Conservation (phyloP, 2,888 invertebrate species). For the Synanthedon tipuliformis region DNA sequence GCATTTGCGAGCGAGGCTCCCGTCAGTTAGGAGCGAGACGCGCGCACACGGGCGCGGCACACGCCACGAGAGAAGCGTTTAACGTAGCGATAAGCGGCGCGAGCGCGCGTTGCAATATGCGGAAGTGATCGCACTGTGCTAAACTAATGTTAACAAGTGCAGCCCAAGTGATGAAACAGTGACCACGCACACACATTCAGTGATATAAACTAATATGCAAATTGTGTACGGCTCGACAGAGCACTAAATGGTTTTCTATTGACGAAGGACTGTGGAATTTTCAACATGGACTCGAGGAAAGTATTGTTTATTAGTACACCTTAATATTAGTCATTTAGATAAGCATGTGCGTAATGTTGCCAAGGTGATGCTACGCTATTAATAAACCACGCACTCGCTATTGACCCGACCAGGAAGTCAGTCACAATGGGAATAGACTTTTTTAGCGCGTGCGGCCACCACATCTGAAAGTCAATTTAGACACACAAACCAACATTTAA, state of each 20-base stretch:
- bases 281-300: conserved; percentile 65
- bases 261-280: conserved; percentile 57
- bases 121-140: conserved; percentile 57
- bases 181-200: conserved; percentile 49
- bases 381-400: conserved; percentile 10
- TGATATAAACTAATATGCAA: conserved; percentile 56
- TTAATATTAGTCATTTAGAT: not conserved
- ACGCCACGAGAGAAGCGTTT: conserved; percentile 7
- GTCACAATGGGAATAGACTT: conserved; percentile 23
- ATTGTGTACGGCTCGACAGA: conserved; percentile 49
- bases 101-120: conserved; percentile 58
- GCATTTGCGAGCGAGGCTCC: conserved; percentile 67
- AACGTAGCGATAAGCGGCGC: conserved; percentile 19
- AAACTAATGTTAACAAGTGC: conserved; percentile 29
- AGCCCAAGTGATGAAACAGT: conserved; percentile 48
- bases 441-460: conserved; percentile 20
- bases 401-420: conserved; percentile 30
- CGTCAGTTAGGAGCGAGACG: conserved; percentile 51
- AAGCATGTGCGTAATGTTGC: not conserved
- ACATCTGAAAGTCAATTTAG: conserved; percentile 37
- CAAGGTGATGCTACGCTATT: not conserved
- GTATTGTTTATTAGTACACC: conserved; percentile 35
- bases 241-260: conserved; percentile 52
- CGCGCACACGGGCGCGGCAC: conserved; percentile 20
- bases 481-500: conserved; percentile 13